phyloP scores from a whole-genome alignment of 2,113 vertebrate genomes.

The Xiphophorus maculatus region DNA sequence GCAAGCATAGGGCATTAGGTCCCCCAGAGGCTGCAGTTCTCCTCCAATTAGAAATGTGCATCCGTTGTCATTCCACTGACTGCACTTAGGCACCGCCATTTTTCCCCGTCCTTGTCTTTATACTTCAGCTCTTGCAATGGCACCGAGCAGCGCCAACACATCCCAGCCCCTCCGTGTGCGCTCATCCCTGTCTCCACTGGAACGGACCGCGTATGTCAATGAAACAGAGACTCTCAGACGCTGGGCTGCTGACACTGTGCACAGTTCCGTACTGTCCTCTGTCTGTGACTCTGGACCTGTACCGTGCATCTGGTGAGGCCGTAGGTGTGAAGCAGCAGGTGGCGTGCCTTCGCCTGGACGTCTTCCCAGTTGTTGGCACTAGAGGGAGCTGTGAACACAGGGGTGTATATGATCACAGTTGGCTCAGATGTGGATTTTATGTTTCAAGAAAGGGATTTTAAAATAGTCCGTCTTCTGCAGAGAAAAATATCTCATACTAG shows the following conservation, averaged over 20 bases:
- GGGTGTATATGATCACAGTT: not conserved
- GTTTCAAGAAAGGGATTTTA: too few relatives aligned
- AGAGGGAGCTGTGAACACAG: slow-evolving; percentile 84
- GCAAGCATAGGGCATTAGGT: slow-evolving; percentile 12
- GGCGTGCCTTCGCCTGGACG: slow-evolving; percentile 88
- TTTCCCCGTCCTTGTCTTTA: slow-evolving; percentile 13
- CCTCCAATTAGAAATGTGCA: slow-evolving; percentile 34
- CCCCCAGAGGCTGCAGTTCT: slow-evolving; percentile 23
- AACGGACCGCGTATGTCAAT: slow-evolving; percentile 19
- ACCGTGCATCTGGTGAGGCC: slow-evolving; percentile 91
- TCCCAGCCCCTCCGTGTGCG: not conserved
- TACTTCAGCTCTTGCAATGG: slow-evolving; percentile 3
- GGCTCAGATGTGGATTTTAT: too few relatives aligned
- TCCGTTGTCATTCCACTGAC: slow-evolving; percentile 11
- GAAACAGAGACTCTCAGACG: slow-evolving; percentile 72
- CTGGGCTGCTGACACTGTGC: slow-evolving; percentile 83
- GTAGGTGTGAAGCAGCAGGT: slow-evolving; percentile 88
- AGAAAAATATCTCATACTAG: too few relatives aligned
- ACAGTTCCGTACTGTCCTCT: slow-evolving; percentile 81
- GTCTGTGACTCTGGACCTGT: slow-evolving; percentile 90
- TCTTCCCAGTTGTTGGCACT: slow-evolving; percentile 92
- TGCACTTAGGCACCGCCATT: slow-evolving; percentile 51
- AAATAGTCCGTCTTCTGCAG: not conserved
- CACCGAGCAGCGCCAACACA: slow-evolving; percentile 17
- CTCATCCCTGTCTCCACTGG: not conserved